A percentile compares a stretch with the other conserved stretches of the same genome.
Conservation (phyloP, 2,113 vertebrate species). For the Zootoca vivipara region DNA sequence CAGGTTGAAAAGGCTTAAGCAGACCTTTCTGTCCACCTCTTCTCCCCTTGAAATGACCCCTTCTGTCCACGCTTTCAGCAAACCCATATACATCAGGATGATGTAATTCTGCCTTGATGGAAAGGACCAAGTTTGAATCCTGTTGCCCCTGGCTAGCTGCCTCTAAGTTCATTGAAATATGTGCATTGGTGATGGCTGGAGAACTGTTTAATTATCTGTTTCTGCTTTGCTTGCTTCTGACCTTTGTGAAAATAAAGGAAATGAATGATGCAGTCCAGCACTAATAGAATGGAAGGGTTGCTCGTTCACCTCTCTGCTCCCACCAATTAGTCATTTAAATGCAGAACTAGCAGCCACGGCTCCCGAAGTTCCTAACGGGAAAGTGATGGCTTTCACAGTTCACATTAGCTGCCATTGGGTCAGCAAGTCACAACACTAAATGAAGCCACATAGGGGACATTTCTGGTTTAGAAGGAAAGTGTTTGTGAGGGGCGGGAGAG, state of each 20-base stretch:
- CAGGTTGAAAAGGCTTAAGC: too few species aligned
- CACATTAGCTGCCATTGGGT: not conserved
- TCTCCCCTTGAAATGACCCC: too few species aligned
- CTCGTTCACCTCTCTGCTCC: fast-evolving
- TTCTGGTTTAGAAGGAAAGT: conserved; percentile 18
- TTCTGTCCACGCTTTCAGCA: not conserved
- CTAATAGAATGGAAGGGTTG: fast-evolving
- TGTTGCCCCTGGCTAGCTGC: not conserved
- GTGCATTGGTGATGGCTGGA: not conserved
- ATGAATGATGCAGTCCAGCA: not conserved
- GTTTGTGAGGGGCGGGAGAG: not conserved
- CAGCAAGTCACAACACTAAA: conserved; percentile 26
- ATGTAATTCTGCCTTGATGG: not conserved
- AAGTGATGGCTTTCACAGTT: conserved; percentile 1
- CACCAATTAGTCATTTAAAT: not conserved
- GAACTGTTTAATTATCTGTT: not conserved
- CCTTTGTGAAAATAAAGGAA: not conserved
- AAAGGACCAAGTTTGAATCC: not conserved
- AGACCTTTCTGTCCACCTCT: too few species aligned
- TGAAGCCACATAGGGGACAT: not conserved
- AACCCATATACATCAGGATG: not conserved
- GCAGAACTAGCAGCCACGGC: fast-evolving
- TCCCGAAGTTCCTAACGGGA: fast-evolving
- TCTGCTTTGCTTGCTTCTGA: not conserved
- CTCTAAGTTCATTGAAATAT: not conserved